Conservation (phyloP, 1,140 invertebrate genomes). For the Acyrthosiphon pisum region DNA sequence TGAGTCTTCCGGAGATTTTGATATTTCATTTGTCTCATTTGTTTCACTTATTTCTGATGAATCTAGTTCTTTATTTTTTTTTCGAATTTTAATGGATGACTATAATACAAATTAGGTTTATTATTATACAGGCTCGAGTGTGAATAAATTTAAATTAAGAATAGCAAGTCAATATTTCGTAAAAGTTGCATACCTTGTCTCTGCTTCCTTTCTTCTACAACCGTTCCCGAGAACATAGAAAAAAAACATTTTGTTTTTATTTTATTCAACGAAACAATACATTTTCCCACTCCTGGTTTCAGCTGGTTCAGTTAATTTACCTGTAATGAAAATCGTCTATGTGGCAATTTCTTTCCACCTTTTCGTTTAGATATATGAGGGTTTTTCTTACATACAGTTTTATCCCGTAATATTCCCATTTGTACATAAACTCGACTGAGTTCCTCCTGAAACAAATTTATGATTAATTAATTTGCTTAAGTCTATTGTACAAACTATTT, state of each 20-base stretch:
- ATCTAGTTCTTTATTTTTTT: constrained; percentile 30
- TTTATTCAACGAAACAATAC: constrained; percentile 26
- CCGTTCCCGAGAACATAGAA: constrained; percentile 30
- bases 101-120: background rate
- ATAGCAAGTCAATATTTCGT: background rate
- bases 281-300: constrained; percentile 43
- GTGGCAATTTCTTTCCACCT: constrained; percentile 89
- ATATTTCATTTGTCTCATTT: constrained; percentile 72
- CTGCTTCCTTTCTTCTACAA: constrained; percentile 80
- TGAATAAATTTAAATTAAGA: background rate
- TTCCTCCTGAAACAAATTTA: constrained; percentile 71
- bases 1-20: constrained; percentile 72
- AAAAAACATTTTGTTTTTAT: constrained; percentile 40
- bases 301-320: constrained; percentile 64
- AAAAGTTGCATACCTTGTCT: constrained; percentile 74
- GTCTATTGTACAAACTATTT: background rate
- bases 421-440: constrained; percentile 92
- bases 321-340: constrained; percentile 87
- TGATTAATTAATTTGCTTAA: background rate
- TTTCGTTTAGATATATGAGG: constrained; percentile 92
- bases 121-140: background rate
- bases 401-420: constrained; percentile 84
- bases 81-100: constrained; percentile 41
- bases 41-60: constrained; percentile 53
- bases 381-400: constrained; percentile 90